A percentile compares a stretch with the other conserved stretches of the same genome.
Evolutionary conservation across 2,113 vertebrate genomes (phyloP).

Genomic region (Menidia beryllina): DNA sequence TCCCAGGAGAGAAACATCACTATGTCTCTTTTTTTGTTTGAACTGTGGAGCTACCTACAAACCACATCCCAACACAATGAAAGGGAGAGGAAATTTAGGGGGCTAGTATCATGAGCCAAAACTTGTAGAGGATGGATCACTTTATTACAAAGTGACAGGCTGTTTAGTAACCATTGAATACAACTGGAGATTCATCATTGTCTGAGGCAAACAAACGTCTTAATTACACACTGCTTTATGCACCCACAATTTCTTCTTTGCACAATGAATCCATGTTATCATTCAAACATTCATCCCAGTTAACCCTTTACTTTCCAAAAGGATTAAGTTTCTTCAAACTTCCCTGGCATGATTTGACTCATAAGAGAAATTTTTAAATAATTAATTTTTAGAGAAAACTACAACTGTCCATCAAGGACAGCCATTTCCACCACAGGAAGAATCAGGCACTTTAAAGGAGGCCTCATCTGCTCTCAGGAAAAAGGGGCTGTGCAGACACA

Average conservation of each 20-base stretch:
- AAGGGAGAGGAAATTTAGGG: constrained; percentile 3
- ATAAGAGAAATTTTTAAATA: background rate
- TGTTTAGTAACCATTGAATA: constrained; percentile 16
- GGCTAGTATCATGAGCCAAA: background rate
- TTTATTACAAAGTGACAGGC: constrained; percentile 12
- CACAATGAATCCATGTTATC: background rate
- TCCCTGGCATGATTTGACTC: background rate
- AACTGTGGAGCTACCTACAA: constrained; percentile 40
- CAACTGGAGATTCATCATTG: constrained; percentile 1
- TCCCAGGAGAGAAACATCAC: constrained; percentile 45
- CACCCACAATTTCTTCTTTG: background rate
- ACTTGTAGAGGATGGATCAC: constrained; percentile 9
- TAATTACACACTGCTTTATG: background rate
- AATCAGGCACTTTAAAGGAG: too few relatives aligned
- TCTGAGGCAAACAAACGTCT: constrained; percentile 17
- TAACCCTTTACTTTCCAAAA: background rate
- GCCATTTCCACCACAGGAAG: too few relatives aligned
- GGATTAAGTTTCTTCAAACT: background rate
- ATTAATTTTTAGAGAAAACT: background rate
- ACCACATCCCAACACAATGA: constrained; percentile 30
- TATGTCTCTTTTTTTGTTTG: constrained; percentile 34
- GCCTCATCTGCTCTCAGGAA: too few relatives aligned
- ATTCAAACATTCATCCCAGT: background rate
- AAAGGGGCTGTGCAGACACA: background rate
- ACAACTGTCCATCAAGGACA: background rate